Evolutionary conservation across 1,140 invertebrate species (phyloP), one percentile per base, ranked within the genome.

Genomic region (Camponotus floridanus): DNA sequence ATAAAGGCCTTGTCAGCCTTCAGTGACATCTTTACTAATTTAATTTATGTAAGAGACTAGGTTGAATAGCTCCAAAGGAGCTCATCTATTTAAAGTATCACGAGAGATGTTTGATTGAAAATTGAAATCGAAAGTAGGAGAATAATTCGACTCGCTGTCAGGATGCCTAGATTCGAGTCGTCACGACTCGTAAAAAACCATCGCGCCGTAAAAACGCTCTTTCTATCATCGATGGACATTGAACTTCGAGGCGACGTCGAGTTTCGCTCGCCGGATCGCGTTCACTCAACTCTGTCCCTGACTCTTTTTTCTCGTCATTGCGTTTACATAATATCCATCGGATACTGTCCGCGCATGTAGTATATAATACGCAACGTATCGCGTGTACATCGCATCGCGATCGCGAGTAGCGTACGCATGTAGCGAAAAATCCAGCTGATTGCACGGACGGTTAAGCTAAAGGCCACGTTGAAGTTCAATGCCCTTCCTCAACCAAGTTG

Each of bases 401-500:
- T 62, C 45, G 26, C 68, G 31, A 45, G 1, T 45, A 45, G 42
- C 8, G 76, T 88, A 33, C 51, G 9, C 80, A 88, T 87, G 81
- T 88, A 87, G 71, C 81, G 85, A 87, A 89, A 87, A 91, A 85
- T 87, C 85, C 86, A 93, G 90, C 88, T 92, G 93, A 92, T 93
- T 87, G 81, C 80, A 57, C 81, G 86, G 71, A 86, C 89, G 87
- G 70, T 64, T 39, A 76, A 67, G 26, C 88, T 91, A 91, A 94
- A 94, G 93, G 93, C 92, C 92, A 93, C 87, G 88, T 90, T 85
- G 70, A 90, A 88, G 93, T 94, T 94, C 93, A 94, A 91, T 87
- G 93, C 80, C 91, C 92, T 87, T 76, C 8, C 55, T 73, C 65
- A 71, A 48, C 55, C 62, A 42, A 36, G 36, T 36, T 61, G 33